Evolutionary conservation across 2,888 invertebrate species (phyloP).

Genomic region (Baccha elongata): DNA sequence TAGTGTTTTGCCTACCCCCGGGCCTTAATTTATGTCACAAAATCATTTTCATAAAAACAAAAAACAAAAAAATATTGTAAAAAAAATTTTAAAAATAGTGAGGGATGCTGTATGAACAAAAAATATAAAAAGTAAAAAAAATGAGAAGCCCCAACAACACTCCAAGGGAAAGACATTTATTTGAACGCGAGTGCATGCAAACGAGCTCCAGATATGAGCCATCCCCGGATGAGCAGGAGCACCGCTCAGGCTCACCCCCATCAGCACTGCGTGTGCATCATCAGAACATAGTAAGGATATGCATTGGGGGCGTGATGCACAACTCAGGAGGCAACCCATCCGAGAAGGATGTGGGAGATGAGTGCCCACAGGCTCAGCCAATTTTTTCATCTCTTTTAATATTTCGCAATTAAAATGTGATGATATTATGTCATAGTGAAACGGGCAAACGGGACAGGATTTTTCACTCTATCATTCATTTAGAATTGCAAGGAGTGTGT

Average conservation of each 20-base stretch:
- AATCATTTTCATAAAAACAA: slow-evolving; percentile 75
- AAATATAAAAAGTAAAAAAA: slow-evolving; percentile 25
- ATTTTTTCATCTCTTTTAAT: slow-evolving; percentile 74
- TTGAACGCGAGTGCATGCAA: slow-evolving; percentile 71
- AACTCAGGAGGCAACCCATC: slow-evolving; percentile 33
- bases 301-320: slow-evolving; percentile 22
- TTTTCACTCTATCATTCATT: slow-evolving; percentile 73
- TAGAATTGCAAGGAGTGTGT: slow-evolving; percentile 22
- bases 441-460: slow-evolving; percentile 72
- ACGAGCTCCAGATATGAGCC: slow-evolving; percentile 73
- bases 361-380: slow-evolving; percentile 73
- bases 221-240: slow-evolving; percentile 60
- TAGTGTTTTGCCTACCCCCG: slow-evolving; percentile 73
- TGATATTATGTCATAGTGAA: slow-evolving; percentile 74
- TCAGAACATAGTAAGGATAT: slow-evolving; percentile 38
- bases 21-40: slow-evolving; percentile 75
- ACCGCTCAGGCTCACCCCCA: slow-evolving; percentile 8
- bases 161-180: slow-evolving; percentile 73
- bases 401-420: slow-evolving; percentile 74
- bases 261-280: slow-evolving; percentile 58
- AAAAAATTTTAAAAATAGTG: slow-evolving; percentile 41
- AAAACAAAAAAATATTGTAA: slow-evolving; percentile 30
- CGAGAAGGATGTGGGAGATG: slow-evolving; percentile 53
- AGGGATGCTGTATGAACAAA: slow-evolving; percentile 47
- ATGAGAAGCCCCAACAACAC: slow-evolving; percentile 54